Evolutionary conservation across 2,888 invertebrate genomes (phyloP).

Genomic region (Meghimatium bilineatum): DNA sequence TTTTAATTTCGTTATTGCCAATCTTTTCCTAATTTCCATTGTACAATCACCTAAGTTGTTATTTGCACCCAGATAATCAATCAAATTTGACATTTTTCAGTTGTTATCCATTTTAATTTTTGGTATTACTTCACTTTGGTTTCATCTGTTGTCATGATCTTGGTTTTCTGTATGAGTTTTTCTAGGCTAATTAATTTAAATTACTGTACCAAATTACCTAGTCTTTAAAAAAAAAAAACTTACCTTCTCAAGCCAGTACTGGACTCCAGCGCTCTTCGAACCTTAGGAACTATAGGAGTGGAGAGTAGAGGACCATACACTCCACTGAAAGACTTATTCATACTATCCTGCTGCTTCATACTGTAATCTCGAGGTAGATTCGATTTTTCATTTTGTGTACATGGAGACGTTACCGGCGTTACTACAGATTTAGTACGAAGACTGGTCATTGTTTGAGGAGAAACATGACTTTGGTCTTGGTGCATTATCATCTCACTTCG

Average conservation of each 20-base stretch:
- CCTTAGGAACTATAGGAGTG: conserved; percentile 64
- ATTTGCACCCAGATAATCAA: no score
- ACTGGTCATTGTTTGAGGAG: neutral
- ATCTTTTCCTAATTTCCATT: no score
- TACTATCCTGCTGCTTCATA: neutral
- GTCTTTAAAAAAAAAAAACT: neutral
- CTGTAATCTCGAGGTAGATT: conserved; percentile 4
- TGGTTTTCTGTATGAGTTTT: no score
- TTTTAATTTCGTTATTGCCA: no score
- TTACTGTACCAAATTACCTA: no score
- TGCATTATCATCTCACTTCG: neutral
- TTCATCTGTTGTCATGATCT: no score
- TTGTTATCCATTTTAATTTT: no score
- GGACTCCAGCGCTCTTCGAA: conserved; percentile 64
- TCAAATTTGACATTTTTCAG: no score
- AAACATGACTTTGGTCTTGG: neutral
- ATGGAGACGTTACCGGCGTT: conserved; percentile 5
- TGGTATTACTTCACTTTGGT: no score
- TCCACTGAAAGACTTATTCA: conserved; percentile 33
- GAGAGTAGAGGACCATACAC: conserved; percentile 59
- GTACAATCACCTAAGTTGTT: no score
- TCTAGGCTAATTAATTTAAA: no score
- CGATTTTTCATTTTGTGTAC: neutral
- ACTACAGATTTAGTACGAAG: no score
- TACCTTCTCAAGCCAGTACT: conserved; percentile 44